These are phyloP conservation scores for Deroptyus accipitrinus DNA, from an alignment of 2,113 vertebrate genomes.

Conservation along the genomic window DNA sequence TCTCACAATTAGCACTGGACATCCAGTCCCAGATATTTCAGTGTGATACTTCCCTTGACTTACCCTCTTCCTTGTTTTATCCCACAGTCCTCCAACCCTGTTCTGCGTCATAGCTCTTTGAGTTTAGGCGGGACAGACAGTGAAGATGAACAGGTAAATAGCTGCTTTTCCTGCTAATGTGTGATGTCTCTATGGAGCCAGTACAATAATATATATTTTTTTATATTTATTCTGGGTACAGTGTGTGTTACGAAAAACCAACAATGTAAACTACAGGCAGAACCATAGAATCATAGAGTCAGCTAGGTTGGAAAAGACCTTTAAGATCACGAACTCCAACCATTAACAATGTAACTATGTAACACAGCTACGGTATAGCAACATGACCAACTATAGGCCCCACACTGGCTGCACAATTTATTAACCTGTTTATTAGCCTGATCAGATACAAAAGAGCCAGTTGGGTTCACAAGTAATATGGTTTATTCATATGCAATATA, in stretches of 20 bases:
- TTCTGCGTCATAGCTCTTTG: constrained; percentile 77
- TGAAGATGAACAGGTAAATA: constrained; percentile 84
- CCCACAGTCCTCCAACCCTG: constrained; percentile 67
- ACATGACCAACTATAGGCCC: background rate
- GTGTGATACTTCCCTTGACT: constrained; percentile 20
- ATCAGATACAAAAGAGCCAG: background rate
- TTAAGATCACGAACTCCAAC: background rate
- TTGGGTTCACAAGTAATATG: background rate
- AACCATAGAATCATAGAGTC: background rate
- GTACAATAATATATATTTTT: background rate
- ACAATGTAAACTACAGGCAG: background rate
- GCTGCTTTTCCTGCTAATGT: constrained; percentile 22
- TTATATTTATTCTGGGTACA: background rate
- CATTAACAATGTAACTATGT: background rate
- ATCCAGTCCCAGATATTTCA: background rate
- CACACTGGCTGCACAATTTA: background rate
- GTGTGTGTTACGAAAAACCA: background rate
- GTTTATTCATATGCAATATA: background rate
- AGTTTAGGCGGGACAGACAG: constrained; percentile 83
- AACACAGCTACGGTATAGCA: background rate
- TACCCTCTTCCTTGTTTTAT: constrained; percentile 54
- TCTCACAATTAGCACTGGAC: background rate
- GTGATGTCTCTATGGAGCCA: background rate
- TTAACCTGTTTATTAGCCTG: background rate
- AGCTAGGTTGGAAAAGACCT: background rate